Evolutionary conservation across 2,888 invertebrate species (phyloP), one percentile per base, ranked within the genome.

Genomic region (Leptopilina syphax): DNA sequence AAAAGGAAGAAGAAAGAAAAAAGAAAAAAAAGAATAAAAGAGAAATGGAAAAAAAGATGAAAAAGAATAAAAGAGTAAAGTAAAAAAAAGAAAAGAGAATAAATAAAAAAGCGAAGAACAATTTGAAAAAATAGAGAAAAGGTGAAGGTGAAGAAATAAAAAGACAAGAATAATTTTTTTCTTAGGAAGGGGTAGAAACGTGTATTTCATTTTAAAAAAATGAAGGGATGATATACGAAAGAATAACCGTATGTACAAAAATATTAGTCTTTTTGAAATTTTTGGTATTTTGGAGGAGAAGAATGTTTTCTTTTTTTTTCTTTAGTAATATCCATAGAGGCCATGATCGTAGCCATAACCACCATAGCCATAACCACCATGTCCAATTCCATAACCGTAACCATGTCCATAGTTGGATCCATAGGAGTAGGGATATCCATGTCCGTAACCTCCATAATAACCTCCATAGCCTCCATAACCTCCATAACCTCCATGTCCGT

Each of bases 401-500:
- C 90, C 87, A 41, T 80, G 76, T 50, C 87, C 88, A 60, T 85
- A 82, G 13, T 84, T 84, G 65, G 83, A 81, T 8, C 83, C 80
- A 81, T 86, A 44, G 1, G 44, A 44, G 44, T 44, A 44, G 44
- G 44, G 44, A 44, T 44, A 84, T 18, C 84, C 84, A 63, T 79
- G 76, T 60, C 87, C 84, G 68, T 83, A 81, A 67, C 86, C 84
- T 57, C 84, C 85, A 66, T 83, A 34, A 4, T 34, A 84, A 6
- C 84, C 84, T 63, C 87, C 86, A n/a, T 84, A 82, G 77, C 86
- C 83, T 65, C 85, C 80, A 68, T 85, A 87, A 24, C 85, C 84
- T 81, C 86, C 80, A 81, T 86, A 86, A 54, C 80, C 80, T 44
- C 83, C 83, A 65, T 83, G 82, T 27, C 81, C 79, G 60, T 77